Conservation (phyloP, 2,797 vertebrate genomes). For the Trachops cirrhosus region DNA sequence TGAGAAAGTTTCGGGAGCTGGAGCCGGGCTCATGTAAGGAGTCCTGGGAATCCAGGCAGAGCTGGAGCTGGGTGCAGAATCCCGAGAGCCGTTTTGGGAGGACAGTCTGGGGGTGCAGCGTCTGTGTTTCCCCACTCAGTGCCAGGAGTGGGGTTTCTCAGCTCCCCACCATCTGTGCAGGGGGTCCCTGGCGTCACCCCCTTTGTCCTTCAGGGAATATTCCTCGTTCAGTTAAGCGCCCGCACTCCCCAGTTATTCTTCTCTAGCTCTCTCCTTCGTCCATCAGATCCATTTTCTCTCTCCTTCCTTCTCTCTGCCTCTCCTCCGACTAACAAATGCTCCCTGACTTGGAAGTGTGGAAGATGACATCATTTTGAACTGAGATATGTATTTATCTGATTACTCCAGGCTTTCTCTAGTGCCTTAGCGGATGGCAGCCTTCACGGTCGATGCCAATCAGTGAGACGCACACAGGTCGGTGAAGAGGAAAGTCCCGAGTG, state of each 20-base stretch:
- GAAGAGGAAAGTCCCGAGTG: not conserved
- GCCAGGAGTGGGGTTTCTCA: not conserved
- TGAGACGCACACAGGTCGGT: not conserved
- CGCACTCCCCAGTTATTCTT: not conserved
- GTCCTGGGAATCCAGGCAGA: not conserved
- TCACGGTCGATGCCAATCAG: not conserved
- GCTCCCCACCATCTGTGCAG: not conserved
- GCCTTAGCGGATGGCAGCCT: not conserved
- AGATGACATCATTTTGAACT: not conserved
- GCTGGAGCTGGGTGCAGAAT: not conserved
- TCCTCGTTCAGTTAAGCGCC: not conserved
- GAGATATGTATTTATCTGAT: not conserved
- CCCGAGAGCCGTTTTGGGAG: not conserved
- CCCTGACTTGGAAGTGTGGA: not conserved
- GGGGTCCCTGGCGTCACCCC: not conserved
- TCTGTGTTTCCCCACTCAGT: not conserved
- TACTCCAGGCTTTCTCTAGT: not conserved
- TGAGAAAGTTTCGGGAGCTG: not conserved
- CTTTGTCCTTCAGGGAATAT: not conserved
- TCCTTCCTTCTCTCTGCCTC: not conserved
- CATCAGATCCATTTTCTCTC: not conserved
- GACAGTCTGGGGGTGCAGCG: not conserved
- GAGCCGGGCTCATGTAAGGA: not conserved
- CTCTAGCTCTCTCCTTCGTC: not conserved
- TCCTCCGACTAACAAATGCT: not conserved